These are phyloP conservation scores for Chamaetylas fuelleborni DNA, from an alignment of 2,113 vertebrate genomes.

Conservation along the genomic window DNA sequence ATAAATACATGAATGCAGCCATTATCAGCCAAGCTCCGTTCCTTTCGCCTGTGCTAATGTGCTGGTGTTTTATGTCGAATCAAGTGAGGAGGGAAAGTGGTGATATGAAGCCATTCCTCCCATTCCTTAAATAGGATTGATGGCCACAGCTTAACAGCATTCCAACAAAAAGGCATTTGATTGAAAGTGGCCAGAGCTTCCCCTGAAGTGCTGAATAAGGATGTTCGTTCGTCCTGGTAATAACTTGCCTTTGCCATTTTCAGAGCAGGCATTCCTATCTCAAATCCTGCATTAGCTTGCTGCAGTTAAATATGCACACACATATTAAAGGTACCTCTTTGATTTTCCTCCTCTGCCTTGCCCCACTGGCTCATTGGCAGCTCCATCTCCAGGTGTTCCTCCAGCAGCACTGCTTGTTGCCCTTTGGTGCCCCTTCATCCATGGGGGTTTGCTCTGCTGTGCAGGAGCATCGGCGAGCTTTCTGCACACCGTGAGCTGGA, in stretches of 20 bases:
- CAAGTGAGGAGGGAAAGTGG: neutral
- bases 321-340: neutral
- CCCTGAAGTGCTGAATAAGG: neutral
- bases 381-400: neutral
- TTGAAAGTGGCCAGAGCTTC: neutral
- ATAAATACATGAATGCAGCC: neutral
- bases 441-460: neutral
- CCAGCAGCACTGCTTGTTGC: neutral
- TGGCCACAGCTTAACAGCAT: constrained; percentile 2
- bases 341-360: neutral
- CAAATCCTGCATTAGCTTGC: neutral
- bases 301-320: neutral
- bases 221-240: neutral
- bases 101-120: neutral
- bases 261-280: neutral
- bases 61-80: neutral
- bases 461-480: accelerated
- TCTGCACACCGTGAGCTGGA: neutral
- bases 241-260: neutral
- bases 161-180: neutral
- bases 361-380: accelerated
- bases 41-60: neutral
- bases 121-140: neutral
- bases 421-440: neutral
- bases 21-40: neutral